Conservation (phyloP, 1,140 invertebrate genomes). For the Brachionus calyciflorus region DNA sequence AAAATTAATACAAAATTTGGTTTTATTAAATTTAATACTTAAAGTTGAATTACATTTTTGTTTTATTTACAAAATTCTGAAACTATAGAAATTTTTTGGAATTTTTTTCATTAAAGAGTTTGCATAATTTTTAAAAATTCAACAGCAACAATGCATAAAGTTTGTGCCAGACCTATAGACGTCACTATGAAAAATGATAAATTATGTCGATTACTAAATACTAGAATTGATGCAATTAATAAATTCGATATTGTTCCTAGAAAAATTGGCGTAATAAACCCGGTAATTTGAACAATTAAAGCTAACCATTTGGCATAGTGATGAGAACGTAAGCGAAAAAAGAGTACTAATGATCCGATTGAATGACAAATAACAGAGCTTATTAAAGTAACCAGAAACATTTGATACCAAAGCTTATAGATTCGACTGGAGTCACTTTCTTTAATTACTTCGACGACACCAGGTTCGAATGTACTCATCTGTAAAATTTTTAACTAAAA, state of each 20-base stretch:
- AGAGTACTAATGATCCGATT: slow-evolving; percentile 30
- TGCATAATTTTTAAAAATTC: slow-evolving; percentile 44
- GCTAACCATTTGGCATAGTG: slow-evolving; percentile 45
- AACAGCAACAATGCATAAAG: slow-evolving; percentile 21
- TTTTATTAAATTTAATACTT: not conserved
- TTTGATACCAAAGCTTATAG: slow-evolving; percentile 26
- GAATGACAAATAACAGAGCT: slow-evolving; percentile 36
- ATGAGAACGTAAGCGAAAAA: slow-evolving; percentile 21
- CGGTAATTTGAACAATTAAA: slow-evolving; percentile 9
- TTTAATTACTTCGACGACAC: not conserved
- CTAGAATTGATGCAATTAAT: slow-evolving; percentile 29
- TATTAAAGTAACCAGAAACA: slow-evolving; percentile 27
- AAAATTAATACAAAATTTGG: not conserved
- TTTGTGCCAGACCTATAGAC: slow-evolving; percentile 23
- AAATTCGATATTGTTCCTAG: slow-evolving; percentile 22
- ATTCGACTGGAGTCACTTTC: not conserved
- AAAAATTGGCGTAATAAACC: slow-evolving; percentile 32
- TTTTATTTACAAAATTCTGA: not conserved
- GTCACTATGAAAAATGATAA: not conserved
- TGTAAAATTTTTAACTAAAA: not conserved
- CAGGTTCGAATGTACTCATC: not conserved
- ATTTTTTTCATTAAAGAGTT: not conserved
- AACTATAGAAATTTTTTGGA: not conserved
- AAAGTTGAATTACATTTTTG: not conserved
- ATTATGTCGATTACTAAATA: slow-evolving; percentile 18